Evolutionary conservation across 2,113 vertebrate genomes (phyloP), one percentile per base, ranked within the genome.

Genomic region (Vulpes vulpes): DNA sequence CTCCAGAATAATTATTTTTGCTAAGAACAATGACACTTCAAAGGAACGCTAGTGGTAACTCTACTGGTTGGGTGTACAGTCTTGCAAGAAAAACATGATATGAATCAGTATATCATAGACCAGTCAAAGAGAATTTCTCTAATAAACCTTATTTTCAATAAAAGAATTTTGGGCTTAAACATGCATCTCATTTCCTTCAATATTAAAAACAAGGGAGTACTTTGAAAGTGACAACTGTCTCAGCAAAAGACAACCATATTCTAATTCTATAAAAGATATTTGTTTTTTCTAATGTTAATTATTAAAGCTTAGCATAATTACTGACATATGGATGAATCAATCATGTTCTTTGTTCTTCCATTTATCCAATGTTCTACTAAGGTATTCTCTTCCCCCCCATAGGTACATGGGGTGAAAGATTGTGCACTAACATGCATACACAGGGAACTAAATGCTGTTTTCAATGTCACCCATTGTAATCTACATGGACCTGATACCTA

Each of bases 11-110:
- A 97, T 92, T 96, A 96, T 97, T 98, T 97, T 96, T 96, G 55
- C 92, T 96, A 97, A 96, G 64, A 96, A 97, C 87, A 97, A 96
- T 94, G 79, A 96, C 8, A 96, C 97, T 96, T 98, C 94, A 98
- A 97, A 98, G 90, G 74, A 79, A 12, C 9, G 59, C 35, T n/a
- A 59, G 69, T 8, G 35, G 79, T 79, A 90, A 84, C 35, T 79
- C n/a, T 38, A 62, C 2, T 73, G 71, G 78, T 67, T 89, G 55
- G 55, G 11, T 86, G 22, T 49, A 62, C 4, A 83, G 62, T 87
- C 82, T 80, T 92, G 27, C 80, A 92, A 95, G 92, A 89, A 95
- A 97, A 97, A 92, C 92, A 92, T 73, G 73, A 82, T 89, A 60
- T 91, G 86, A 97, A 93, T 86, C 95, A 96, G 78, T 60, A 80